Evolutionary conservation across 1,140 invertebrate species (phyloP).

Genomic region (Micrasema minimum): DNA sequence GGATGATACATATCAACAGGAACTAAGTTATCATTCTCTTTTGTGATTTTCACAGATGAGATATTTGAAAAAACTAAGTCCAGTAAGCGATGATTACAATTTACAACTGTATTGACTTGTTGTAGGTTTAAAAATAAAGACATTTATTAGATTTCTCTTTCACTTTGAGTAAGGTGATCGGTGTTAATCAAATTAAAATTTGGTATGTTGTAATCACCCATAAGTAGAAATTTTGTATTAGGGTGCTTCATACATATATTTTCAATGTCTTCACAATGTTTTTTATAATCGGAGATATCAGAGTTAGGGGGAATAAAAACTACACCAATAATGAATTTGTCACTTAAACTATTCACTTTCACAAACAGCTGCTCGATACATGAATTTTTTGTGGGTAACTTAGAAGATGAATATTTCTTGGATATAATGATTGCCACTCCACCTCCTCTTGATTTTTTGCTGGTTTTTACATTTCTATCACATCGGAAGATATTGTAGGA

Average conservation of each 20-base stretch:
- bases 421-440: neutral
- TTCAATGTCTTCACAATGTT: constrained; percentile 2
- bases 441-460: neutral
- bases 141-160: neutral
- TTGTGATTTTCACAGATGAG: neutral
- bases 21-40: neutral
- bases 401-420: neutral
- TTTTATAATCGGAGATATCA: neutral
- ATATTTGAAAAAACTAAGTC: no score
- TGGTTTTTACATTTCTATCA: neutral
- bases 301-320: neutral
- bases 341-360: neutral
- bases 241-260: neutral
- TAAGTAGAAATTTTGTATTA: neutral
- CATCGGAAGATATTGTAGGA: neutral
- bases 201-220: neutral
- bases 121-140: neutral
- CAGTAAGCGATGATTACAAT: neutral
- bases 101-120: neutral
- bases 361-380: neutral
- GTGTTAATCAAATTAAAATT: neutral
- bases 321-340: neutral
- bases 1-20: neutral
- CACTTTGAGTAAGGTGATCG: neutral
- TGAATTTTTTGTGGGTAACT: neutral